phyloP scores from a whole-genome alignment of 2,888 invertebrate species.

The Erebia epiphron region DNA sequence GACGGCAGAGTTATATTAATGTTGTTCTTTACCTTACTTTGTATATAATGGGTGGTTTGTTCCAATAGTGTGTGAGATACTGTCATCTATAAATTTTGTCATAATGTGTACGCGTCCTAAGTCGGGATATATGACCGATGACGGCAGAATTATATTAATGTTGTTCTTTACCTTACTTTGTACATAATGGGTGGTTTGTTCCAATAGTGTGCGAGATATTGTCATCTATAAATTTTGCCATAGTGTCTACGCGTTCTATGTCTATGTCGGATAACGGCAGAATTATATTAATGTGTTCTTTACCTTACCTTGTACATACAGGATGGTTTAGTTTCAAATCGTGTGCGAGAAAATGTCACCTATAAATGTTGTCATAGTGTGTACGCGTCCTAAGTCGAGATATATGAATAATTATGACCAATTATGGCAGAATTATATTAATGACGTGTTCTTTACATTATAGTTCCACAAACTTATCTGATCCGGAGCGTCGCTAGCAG shows the following conservation, averaged over 20 bases:
- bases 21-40: constrained; percentile 35
- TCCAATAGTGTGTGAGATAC: not conserved
- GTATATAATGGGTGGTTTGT: constrained; percentile 38
- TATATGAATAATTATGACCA: constrained; percentile 31
- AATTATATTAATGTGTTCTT: constrained; percentile 52
- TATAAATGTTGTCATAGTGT: not conserved
- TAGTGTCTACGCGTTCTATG: no score
- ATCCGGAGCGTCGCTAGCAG: no score
- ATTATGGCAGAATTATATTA: constrained; percentile 50
- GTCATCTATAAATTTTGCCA: no score
- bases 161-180: no score
- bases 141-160: no score
- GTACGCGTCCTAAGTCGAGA: constrained; percentile 5
- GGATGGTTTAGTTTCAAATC: constrained; percentile 30
- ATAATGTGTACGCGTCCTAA: not conserved
- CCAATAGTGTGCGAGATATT: no score
- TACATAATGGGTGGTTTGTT: no score
- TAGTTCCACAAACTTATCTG: no score
- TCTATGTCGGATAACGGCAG: constrained; percentile 49
- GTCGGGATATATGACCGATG: constrained; percentile 33
- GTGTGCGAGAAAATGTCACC: not conserved
- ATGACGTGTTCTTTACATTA: constrained; percentile 7
- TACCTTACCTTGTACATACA: constrained; percentile 32
- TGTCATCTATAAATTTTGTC: not conserved
- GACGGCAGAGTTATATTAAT: constrained; percentile 52